A percentile compares a stretch with the other conserved stretches of the same genome.
Evolutionary conservation across 2,113 vertebrate genomes (phyloP).

Genomic region (Cyanoderma ruficeps): DNA sequence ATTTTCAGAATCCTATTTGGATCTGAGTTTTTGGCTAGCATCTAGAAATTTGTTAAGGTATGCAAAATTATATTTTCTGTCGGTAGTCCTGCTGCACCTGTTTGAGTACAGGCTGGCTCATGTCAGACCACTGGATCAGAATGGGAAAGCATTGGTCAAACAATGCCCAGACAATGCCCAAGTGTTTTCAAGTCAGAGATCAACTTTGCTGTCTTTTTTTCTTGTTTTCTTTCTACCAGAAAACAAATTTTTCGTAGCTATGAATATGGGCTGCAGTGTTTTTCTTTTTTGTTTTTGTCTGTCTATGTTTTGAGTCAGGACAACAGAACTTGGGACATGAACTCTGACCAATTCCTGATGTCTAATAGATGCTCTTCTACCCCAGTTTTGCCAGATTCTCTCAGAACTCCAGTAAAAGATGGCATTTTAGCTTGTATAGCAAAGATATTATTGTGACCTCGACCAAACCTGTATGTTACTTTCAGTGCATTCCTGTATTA

Average conservation of each 20-base stretch:
- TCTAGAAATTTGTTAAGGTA: neutral
- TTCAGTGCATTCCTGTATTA: constrained; percentile 8
- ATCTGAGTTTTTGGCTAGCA: neutral
- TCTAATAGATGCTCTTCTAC: neutral
- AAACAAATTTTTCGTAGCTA: neutral
- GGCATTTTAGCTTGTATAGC: neutral
- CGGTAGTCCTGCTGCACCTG: neutral
- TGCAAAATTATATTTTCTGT: neutral
- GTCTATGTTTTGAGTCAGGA: neutral
- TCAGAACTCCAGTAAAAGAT: neutral
- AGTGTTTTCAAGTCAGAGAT: neutral
- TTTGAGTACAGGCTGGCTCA: neutral
- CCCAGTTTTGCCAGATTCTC: neutral
- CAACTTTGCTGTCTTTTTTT: neutral
- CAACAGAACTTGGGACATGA: neutral
- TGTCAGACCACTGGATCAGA: neutral
- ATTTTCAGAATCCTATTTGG: neutral
- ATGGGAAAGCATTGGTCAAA: neutral
- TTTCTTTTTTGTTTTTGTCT: neutral
- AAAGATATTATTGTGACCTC: neutral
- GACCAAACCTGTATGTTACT: neutral
- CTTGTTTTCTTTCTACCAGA: neutral
- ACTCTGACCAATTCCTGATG: neutral
- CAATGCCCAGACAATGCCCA: neutral
- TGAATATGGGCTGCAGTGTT: neutral